Conservation (phyloP, 2,888 invertebrate species). For the Cryptophagus acutangulus region DNA sequence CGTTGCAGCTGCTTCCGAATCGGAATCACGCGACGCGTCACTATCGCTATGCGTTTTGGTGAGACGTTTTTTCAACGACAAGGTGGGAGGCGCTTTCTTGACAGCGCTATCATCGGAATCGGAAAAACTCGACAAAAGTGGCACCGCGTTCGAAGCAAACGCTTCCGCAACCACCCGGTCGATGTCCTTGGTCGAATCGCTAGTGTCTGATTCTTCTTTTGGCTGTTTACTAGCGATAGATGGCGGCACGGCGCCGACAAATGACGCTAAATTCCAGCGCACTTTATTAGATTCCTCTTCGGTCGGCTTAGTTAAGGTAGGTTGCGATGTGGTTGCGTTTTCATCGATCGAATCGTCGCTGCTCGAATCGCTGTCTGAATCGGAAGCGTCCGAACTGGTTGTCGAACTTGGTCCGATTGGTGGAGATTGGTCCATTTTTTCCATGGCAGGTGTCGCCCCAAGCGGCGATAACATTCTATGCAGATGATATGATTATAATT, state of each 20-base stretch:
- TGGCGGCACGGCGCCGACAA: no score
- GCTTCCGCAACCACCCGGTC: constrained; percentile 56
- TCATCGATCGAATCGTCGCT: constrained; percentile 54
- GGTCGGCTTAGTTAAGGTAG: constrained; percentile 43
- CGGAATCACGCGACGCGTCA: constrained; percentile 30
- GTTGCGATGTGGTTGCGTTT: constrained; percentile 33
- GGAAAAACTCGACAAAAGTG: constrained; percentile 57
- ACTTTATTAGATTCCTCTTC: constrained; percentile 46
- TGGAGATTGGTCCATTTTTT: constrained; percentile 33
- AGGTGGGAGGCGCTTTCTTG: constrained; percentile 18
- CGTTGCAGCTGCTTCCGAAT: constrained; percentile 15
- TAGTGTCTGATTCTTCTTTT: constrained; percentile 46
- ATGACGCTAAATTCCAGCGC: constrained; percentile 48
- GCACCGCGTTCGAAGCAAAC: constrained; percentile 31
- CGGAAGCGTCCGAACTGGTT: constrained; percentile 60
- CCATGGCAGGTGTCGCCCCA: constrained; percentile 51
- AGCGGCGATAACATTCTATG: constrained; percentile 52
- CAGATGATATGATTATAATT: constrained; percentile 15
- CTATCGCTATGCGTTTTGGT: constrained; percentile 43
- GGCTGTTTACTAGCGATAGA: constrained; percentile 32
- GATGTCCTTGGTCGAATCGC: constrained; percentile 54
- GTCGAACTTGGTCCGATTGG: constrained; percentile 59
- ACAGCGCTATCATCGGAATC: constrained; percentile 48
- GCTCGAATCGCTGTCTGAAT: constrained; percentile 53
- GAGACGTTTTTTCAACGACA: no score